Evolutionary conservation across 2,888 invertebrate species (phyloP).

Genomic region (Drosophila cognata): DNA sequence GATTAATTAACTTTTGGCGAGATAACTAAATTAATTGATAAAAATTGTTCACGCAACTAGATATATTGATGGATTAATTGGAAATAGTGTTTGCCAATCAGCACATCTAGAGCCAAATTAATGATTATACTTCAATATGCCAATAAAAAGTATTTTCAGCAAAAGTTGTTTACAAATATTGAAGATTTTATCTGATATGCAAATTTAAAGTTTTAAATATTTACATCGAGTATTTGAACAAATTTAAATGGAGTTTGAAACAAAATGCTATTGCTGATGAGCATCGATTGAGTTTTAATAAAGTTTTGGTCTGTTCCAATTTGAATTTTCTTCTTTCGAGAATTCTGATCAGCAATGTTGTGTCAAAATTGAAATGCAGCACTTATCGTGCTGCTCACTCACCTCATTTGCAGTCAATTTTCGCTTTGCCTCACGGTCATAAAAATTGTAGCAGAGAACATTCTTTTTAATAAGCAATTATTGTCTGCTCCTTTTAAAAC

Average conservation of each 20-base stretch:
- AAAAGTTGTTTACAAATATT: neutral
- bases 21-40: conserved; percentile 33
- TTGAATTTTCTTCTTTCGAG: neutral
- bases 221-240: neutral
- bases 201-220: neutral
- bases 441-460: conserved; percentile 66
- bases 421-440: conserved; percentile 62
- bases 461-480: conserved; percentile 77
- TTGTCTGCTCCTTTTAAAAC: conserved; percentile 71
- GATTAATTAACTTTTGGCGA: conserved; percentile 42
- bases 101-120: neutral
- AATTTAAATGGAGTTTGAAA: no score
- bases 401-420: conserved; percentile 76
- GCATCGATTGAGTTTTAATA: neutral
- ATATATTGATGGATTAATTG: conserved; percentile 11
- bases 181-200: neutral
- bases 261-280: neutral
- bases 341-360: neutral
- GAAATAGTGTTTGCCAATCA: neutral
- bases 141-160: neutral
- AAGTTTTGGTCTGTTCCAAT: neutral
- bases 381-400: conserved; percentile 20
- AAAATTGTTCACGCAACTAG: conserved; percentile 8
- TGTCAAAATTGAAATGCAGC: neutral
- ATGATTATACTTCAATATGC: neutral